A percentile compares a stretch with the other conserved stretches of the same genome.
phyloP scores from a whole-genome alignment of 2,113 vertebrate species.

The Ahaetulla prasina region DNA sequence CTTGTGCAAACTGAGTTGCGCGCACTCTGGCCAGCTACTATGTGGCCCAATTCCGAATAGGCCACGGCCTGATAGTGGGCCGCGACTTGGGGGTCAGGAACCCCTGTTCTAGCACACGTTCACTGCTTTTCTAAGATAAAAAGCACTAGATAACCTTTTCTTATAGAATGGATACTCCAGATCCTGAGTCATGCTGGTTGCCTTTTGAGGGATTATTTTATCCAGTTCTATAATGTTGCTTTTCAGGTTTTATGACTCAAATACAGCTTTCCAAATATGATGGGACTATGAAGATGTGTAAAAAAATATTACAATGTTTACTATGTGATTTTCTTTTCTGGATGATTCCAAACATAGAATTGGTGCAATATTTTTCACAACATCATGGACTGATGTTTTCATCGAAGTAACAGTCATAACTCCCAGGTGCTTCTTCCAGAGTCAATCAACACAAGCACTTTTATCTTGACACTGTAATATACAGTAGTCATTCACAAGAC shows the following conservation, averaged over 20 bases:
- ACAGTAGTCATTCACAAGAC: background rate
- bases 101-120: background rate
- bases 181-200: background rate
- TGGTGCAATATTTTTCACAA: background rate
- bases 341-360: background rate
- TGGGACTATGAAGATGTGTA: background rate
- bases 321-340: background rate
- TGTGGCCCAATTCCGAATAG: too few relatives aligned
- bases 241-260: background rate
- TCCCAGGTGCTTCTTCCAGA: background rate
- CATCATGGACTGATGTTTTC: background rate
- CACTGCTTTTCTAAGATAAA: background rate
- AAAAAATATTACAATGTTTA: background rate
- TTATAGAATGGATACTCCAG: background rate
- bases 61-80: too few relatives aligned
- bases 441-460: background rate
- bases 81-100: too few relatives aligned
- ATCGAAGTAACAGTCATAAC: background rate
- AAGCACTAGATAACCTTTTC: background rate
- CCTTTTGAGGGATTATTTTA: background rate
- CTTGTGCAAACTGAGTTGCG: too few relatives aligned
- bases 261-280: background rate
- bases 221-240: background rate
- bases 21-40: too few relatives aligned
- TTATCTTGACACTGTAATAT: background rate